Percentiles rank a stretch among this genome's conserved stretches.
Conservation (phyloP, 2,113 vertebrate species). For the Anguilla japonica region DNA sequence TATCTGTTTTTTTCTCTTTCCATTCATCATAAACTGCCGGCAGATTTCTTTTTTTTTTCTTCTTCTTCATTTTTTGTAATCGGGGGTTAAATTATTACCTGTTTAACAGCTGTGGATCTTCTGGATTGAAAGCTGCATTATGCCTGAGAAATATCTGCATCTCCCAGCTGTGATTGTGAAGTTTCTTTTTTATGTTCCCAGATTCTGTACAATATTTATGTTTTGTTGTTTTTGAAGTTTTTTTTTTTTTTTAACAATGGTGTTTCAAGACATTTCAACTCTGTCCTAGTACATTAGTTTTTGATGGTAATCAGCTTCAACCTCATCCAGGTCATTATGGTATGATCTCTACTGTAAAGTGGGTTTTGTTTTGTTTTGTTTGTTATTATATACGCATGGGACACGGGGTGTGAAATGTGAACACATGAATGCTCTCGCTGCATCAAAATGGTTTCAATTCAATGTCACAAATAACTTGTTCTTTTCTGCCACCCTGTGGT, state of each 20-base stretch:
- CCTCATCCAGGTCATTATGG: background rate
- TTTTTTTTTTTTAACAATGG: background rate
- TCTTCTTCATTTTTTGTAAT: conserved; percentile 9
- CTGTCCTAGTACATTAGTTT: background rate
- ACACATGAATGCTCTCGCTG: conserved; percentile 3
- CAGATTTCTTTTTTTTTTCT: conserved; percentile 35
- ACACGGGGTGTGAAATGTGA: conserved; percentile 21
- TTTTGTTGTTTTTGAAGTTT: background rate
- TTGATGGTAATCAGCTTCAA: background rate
- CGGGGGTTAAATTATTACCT: conserved; percentile 3
- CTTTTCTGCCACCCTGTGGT: conserved; percentile 56
- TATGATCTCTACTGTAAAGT: conserved; percentile 10
- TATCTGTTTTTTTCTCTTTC: background rate
- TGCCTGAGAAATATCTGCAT: background rate
- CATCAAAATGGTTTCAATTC: background rate
- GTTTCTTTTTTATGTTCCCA: background rate
- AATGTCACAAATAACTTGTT: background rate
- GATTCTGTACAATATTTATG: background rate
- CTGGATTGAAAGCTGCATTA: background rate
- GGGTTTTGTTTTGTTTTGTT: background rate
- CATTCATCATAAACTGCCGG: conserved; percentile 28
- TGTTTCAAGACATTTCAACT: background rate
- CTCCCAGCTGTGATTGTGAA: background rate
- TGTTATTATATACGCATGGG: conserved; percentile 13
- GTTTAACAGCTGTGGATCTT: background rate